These are phyloP conservation scores for Adrianichthys oophorus DNA, from an alignment of 2,797 vertebrate species.

Conservation along the genomic window DNA sequence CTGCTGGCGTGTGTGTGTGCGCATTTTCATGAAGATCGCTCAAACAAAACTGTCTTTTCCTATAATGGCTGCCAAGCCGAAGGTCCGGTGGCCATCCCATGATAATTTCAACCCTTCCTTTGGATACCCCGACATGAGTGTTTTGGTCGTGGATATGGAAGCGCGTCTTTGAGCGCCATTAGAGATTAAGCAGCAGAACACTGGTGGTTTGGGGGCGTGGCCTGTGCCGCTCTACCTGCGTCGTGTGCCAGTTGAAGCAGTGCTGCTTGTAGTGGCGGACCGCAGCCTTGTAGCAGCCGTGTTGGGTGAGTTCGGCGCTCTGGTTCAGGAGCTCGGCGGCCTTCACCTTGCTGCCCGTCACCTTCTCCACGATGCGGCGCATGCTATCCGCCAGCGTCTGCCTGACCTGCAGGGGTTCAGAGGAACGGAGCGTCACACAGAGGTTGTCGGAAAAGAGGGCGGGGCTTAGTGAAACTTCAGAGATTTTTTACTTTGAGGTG, in stretches of 20 bases:
- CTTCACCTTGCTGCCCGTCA: conserved; percentile 63
- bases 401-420: conserved; percentile 69
- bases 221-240: conserved; percentile 68
- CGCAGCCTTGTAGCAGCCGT: conserved; percentile 82
- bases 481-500: conserved; percentile 81
- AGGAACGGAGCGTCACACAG: no score
- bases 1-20: no score
- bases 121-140: no score
- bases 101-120: no score
- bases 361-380: conserved; percentile 73
- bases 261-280: conserved; percentile 81
- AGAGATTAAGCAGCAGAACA: background rate
- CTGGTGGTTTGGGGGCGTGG: background rate
- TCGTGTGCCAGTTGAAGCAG: conserved; percentile 94
- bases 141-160: no score
- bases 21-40: no score
- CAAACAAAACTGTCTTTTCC: no score
- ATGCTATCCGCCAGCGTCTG: conserved; percentile 79
- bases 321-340: conserved; percentile 70
- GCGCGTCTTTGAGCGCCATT: no score
- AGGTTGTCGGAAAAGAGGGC: no score
- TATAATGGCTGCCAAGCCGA: no score
- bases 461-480: background rate
- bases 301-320: conserved; percentile 71
- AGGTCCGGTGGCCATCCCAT: no score